phyloP scores from a whole-genome alignment of 2,797 vertebrate genomes.

The Sylvia borin region DNA sequence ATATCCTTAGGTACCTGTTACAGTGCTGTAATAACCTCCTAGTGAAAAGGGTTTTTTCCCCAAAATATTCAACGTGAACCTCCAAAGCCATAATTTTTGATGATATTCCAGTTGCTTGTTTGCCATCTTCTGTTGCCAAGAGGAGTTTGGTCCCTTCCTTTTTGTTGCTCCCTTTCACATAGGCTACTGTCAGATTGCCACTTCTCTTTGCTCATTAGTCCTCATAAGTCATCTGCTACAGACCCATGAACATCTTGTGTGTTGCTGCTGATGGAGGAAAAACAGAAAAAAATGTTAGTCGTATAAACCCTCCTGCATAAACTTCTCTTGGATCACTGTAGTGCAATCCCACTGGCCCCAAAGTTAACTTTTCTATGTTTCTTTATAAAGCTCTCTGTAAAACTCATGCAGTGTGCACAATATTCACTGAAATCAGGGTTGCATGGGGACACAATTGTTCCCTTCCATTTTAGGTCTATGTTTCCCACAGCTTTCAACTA shows the following conservation, averaged over 20 bases:
- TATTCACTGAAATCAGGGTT: neutral
- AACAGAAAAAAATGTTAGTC: neutral
- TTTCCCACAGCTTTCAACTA: neutral
- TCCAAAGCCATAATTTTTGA: neutral
- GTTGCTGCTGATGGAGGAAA: neutral
- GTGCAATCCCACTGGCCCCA: neutral
- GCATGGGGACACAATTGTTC: neutral
- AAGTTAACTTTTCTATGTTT: neutral
- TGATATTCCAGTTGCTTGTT: neutral
- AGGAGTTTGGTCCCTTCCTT: too few species aligned
- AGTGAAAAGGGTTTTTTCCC: rapidly evolving
- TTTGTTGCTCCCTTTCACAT: neutral
- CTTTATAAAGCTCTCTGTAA: neutral
- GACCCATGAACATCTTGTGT: neutral
- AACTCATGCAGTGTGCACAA: rapidly evolving
- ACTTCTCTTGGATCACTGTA: neutral
- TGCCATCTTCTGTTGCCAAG: neutral
- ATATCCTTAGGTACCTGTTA: neutral
- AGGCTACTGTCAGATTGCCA: neutral
- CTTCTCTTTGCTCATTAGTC: neutral
- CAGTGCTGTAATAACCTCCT: neutral
- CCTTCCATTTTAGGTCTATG: neutral
- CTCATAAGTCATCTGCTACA: neutral
- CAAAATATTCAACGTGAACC: neutral
- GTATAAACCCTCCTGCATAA: neutral